Evolutionary conservation across 2,888 invertebrate species (phyloP), one percentile per base, ranked within the genome.

Genomic region (Sesia apiformis): DNA sequence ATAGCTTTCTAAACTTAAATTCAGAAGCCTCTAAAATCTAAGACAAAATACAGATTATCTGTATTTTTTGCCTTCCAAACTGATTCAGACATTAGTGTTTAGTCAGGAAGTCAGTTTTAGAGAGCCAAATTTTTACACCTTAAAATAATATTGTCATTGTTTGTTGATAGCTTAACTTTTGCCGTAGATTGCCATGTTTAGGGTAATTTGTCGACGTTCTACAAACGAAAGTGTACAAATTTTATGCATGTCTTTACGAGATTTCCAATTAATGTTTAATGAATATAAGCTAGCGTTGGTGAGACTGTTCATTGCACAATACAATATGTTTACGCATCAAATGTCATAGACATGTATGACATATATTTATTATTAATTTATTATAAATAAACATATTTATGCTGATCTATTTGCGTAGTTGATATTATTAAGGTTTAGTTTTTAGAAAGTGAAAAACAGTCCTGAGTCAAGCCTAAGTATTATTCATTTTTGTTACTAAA

Each of bases 341-440:
- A 75, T 70, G 67, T 74, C 62, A 70, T 72, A 70, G 65, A 74
- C 68, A 72, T 69, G 70, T 69, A 76, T 65, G 58, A 61, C 40
- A 56, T 53, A 61, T 65, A 58, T 59, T 67, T 57, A 66, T 62
- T 72, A 72, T 69, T 72, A 75, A 67, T 69, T 74, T 71, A 64
- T 74, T 72, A 65, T 68, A 64, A 50, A 50, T 38, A 52, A 58
- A 55, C 66, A 70, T 72, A 72, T 76, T 69, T 75, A 74, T 23
- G 23, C 23, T 74, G 73, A 70, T 72, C 67, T 78, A 69, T 75
- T 76, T 65, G 71, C 67, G 71, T 81, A 81, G 76, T 72, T 77
- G 72, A 76, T 81, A 81, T 78, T 76, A 72, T 76, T 84, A 84
- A 83, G 77, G 61, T 74, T 80, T 84, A 84, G 78, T 81, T 78